Percentiles rank a stretch among this genome's conserved stretches.
Evolutionary conservation across 2,113 vertebrate genomes (phyloP).

Genomic region (Gymnarchus niloticus): DNA sequence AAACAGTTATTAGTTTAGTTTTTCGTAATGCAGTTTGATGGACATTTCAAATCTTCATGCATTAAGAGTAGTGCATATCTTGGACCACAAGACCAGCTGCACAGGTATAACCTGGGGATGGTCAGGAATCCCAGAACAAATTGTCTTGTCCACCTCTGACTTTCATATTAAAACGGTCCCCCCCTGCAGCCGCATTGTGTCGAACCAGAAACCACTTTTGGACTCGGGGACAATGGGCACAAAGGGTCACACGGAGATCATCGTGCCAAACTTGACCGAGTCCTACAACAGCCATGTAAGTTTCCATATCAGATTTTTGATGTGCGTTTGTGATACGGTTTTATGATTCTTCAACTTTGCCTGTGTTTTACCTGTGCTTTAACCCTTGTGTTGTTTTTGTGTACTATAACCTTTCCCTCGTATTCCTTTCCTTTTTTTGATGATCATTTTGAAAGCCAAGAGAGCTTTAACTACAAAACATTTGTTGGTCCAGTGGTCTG

Average conservation of each 20-base stretch:
- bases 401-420: too few species aligned
- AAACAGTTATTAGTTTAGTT: neutral
- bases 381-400: neutral
- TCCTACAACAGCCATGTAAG: constrained; percentile 82
- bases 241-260: constrained; percentile 94
- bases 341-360: neutral
- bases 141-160: neutral
- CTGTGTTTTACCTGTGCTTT: neutral
- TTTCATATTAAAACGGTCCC: neutral
- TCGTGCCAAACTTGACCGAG: constrained; percentile 89
- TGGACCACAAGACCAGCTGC: neutral
- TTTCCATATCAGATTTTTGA: too few species aligned
- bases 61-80: neutral
- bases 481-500: too few species aligned
- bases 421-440: too few species aligned
- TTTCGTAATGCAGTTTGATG: neutral
- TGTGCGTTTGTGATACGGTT: neutral
- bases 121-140: too few species aligned
- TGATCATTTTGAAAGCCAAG: too few species aligned
- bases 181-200: constrained; percentile 76
- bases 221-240: constrained; percentile 99
- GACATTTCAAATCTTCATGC: neutral
- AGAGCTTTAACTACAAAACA: too few species aligned
- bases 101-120: neutral
- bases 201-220: constrained; percentile 85